phyloP scores from a whole-genome alignment of 2,797 vertebrate species.

The Acipenser oxyrinchus region DNA sequence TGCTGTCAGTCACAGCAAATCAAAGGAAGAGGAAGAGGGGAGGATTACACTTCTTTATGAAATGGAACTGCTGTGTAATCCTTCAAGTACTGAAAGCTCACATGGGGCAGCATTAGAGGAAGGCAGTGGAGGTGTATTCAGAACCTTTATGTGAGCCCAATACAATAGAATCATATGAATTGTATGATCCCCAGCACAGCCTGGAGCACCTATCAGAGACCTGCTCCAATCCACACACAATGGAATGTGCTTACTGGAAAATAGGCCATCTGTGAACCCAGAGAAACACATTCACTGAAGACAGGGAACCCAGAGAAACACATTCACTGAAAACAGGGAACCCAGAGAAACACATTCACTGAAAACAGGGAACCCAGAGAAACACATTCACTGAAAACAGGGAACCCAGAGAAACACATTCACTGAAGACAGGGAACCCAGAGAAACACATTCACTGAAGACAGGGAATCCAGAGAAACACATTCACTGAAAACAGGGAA shows the following conservation, averaged over 20 bases:
- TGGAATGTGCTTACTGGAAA: not conserved
- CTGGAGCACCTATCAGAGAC: not conserved
- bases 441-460: too few species aligned
- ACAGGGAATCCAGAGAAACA: too few species aligned
- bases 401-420: too few species aligned
- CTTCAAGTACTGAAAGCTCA: not conserved
- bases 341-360: too few species aligned
- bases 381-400: too few species aligned
- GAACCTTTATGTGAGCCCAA: not conserved
- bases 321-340: too few species aligned
- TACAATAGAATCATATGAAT: not conserved
- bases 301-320: too few species aligned
- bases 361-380: too few species aligned
- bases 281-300: too few species aligned
- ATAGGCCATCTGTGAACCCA: not conserved
- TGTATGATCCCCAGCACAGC: not conserved
- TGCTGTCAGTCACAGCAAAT: conserved; percentile 9
- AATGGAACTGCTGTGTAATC: conserved; percentile 6
- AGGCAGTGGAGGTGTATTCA: not conserved
- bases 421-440: too few species aligned
- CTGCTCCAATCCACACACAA: conserved; percentile 4
- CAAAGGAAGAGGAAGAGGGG: not conserved
- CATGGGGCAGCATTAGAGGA: not conserved
- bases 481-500: too few species aligned
- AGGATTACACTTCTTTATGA: not conserved